Percentiles rank a stretch among this genome's conserved stretches.
Conservation (phyloP, 2,797 vertebrate genomes). For the Eulemur albifrons region DNA sequence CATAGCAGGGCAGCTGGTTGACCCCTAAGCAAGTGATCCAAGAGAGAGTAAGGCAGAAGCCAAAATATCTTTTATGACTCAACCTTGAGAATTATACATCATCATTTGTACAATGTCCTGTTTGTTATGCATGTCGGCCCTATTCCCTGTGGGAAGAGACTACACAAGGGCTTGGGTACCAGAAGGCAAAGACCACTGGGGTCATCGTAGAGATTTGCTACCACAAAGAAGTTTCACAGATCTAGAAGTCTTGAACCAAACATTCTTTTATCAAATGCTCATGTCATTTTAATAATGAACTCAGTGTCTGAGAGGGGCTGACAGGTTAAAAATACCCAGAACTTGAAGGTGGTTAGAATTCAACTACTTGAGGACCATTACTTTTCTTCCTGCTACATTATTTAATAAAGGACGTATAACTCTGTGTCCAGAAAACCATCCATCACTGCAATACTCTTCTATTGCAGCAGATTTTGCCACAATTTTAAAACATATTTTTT, state of each 20-base stretch:
- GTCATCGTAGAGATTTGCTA: neutral
- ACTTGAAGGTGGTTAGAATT: neutral
- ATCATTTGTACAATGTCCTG: neutral
- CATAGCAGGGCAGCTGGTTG: neutral
- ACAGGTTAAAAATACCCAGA: neutral
- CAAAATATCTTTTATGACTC: neutral
- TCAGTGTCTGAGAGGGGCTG: neutral
- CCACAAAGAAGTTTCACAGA: neutral
- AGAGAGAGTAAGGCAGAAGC: neutral
- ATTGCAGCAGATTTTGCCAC: neutral
- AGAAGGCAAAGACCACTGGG: neutral
- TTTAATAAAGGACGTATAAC: neutral
- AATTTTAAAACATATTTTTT: neutral
- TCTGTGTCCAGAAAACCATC: neutral
- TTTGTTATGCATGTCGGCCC: neutral
- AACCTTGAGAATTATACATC: neutral
- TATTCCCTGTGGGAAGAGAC: neutral
- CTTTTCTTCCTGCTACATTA: neutral
- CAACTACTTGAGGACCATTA: neutral
- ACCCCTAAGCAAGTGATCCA: neutral
- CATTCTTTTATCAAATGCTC: neutral
- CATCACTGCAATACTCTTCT: neutral
- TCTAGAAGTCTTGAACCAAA: neutral
- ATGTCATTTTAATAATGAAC: slow-evolving; percentile 7
- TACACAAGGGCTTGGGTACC: neutral